Evolutionary conservation across 1,140 invertebrate species (phyloP).

Genomic region (Hyles euphorbiae): DNA sequence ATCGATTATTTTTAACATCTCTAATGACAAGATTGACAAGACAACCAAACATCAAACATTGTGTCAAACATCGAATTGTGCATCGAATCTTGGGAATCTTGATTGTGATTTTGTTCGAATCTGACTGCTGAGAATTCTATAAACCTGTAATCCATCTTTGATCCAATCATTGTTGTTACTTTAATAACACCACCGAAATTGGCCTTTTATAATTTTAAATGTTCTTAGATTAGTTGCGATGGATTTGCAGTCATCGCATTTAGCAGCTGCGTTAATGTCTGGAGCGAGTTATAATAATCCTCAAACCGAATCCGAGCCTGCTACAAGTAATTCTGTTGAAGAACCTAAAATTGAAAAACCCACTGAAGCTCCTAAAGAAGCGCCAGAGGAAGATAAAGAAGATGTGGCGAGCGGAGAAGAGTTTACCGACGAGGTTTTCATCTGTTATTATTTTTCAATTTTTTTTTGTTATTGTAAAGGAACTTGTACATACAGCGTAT

Average conservation of each 20-base stretch:
- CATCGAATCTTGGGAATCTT: too few species aligned
- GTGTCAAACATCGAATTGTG: too few species aligned
- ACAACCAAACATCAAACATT: too few species aligned
- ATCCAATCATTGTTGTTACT: too few species aligned
- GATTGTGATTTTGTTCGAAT: too few species aligned
- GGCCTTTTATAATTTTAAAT: too few species aligned
- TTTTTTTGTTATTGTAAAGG: not conserved
- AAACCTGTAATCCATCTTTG: too few species aligned
- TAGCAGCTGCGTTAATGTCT: conserved; percentile 67
- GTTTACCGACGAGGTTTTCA: conserved; percentile 74
- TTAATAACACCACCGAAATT: too few species aligned
- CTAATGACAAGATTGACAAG: too few species aligned
- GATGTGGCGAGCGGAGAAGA: conserved; percentile 76
- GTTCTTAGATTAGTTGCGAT: conserved; percentile 17
- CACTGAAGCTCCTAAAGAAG: conserved; percentile 35
- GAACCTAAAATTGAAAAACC: conserved; percentile 44
- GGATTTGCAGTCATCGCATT: conserved; percentile 66
- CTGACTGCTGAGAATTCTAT: too few species aligned
- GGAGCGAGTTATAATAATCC: conserved; percentile 38
- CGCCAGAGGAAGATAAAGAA: conserved; percentile 73
- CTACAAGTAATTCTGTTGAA: conserved; percentile 25
- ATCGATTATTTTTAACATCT: too few species aligned
- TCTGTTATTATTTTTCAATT: not conserved
- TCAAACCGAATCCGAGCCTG: conserved; percentile 21
- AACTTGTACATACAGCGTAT: too few species aligned